These are phyloP conservation scores for Parazoanthus atlanticus DNA, from an alignment of 92 coral and sea anemone species.

Conservation along the genomic window DNA sequence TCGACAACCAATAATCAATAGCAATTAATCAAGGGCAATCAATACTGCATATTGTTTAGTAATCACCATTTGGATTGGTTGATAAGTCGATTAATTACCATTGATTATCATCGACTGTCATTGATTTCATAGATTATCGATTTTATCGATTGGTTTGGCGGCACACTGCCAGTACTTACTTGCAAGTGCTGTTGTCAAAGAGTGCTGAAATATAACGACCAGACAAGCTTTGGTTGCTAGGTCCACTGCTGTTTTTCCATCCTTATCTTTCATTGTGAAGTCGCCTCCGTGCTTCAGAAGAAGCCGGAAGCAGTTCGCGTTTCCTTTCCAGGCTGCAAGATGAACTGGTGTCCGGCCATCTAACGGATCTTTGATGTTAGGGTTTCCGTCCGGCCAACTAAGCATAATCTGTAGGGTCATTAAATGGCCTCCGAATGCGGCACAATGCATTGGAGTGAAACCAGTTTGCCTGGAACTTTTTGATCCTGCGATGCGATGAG, in stretches of 20 bases:
- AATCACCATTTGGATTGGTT: too few relatives aligned
- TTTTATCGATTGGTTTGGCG: background rate
- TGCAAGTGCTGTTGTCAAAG: background rate
- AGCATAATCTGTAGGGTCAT: constrained; percentile 71
- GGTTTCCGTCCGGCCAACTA: constrained; percentile 69
- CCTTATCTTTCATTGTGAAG: constrained; percentile 27
- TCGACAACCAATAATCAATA: too few relatives aligned
- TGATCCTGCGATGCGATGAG: constrained; percentile 41
- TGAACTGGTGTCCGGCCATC: constrained; percentile 81
- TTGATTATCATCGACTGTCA: background rate
- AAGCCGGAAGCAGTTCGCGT: constrained; percentile 48
- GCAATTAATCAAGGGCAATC: too few relatives aligned
- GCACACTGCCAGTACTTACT: constrained; percentile 7
- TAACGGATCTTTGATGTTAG: constrained; percentile 57
- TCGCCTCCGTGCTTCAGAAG: constrained; percentile 64
- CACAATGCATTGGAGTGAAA: constrained; percentile 81
- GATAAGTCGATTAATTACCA: too few relatives aligned
- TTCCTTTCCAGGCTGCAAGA: constrained; percentile 75
- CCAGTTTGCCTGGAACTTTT: constrained; percentile 53
- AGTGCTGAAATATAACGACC: constrained; percentile 11
- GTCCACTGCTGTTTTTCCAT: constrained; percentile 43
- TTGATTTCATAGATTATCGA: background rate
- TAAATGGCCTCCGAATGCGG: constrained; percentile 72
- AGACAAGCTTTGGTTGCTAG: constrained; percentile 36
- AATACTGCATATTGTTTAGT: too few relatives aligned